Evolutionary conservation across 1,140 invertebrate genomes (phyloP).

Genomic region (Pinna nobilis): DNA sequence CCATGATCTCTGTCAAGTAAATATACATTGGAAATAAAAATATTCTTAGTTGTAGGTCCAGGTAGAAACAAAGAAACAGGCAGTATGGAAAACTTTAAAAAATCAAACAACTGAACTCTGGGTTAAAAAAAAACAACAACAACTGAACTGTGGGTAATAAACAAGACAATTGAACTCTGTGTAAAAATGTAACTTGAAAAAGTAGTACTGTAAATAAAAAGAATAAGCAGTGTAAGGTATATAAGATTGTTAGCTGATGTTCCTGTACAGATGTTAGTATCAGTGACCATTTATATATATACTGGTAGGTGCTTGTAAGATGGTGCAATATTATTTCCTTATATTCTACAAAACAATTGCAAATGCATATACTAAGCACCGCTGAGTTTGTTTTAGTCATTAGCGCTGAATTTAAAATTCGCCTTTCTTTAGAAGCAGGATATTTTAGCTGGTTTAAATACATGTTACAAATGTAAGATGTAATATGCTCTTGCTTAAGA

Average conservation of each 20-base stretch:
- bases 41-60: neutral
- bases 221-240: constrained; percentile 3
- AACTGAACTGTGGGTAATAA: neutral
- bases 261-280: no score
- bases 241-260: constrained; percentile 9
- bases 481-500: neutral
- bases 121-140: neutral
- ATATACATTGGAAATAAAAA: neutral
- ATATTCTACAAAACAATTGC: no score
- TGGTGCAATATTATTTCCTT: no score
- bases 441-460: neutral
- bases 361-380: no score
- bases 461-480: constrained; percentile 1
- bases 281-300: no score
- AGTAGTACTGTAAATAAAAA: neutral
- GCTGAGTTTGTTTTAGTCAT: no score
- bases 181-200: neutral
- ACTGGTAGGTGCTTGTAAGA: no score
- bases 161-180: neutral
- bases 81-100: neutral
- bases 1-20: constrained; percentile 11
- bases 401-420: constrained; percentile 6
- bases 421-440: no score
- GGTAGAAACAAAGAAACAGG: neutral
- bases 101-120: neutral